Base-by-base conservation (phyloP, 2,797 vertebrate genomes). In the Phaenicophaeus curvirostris region DNA sequence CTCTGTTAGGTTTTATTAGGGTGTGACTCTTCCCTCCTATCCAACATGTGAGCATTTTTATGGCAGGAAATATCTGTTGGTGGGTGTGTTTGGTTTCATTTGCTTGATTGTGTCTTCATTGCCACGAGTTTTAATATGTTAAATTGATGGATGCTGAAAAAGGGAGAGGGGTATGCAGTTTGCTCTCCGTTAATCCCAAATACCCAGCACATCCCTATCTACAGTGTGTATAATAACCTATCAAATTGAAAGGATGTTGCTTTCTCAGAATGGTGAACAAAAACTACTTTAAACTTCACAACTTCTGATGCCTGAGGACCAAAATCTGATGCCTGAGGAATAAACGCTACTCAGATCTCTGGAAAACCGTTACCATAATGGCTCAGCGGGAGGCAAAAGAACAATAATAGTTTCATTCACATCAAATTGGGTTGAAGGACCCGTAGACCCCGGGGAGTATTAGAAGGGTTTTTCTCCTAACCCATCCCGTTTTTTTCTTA, bases 361-460 rank as follows among this genome's bases (percentile, higher is more conserved):
- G 28, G 61, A 30, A 92, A 79, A 44, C 58, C 16, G 11, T 94
- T 81, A 61, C 27, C 57, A 31, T 23, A 84, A 86, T 72, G 85
- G 94, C 95, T 87, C 96, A 91, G 95, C 48, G 0, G 94, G 96
- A 81, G 69, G 16, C 66, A 88, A 84, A 94, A 91, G 95, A 81
- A 94, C 95, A 94, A 95, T 73, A 95, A 96, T 63, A 87, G 89
- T 95, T 91, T 93, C 90, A 88, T 94, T 96, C 95, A 90, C 90
- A 78, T 86, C 93, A 93, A 91, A 94, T 96, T 90, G 96, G 90
- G 93, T 91, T 91, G 90, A 95, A 96, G 95, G 95, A 95, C 93
- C 94, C 48, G 4, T 30, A 78, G 79, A 88, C 93, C 91, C 59
- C 66, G 9, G 73, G 77, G 87, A 91, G 62, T 4, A 41, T 94